Evolutionary conservation across 2,797 vertebrate species (phyloP).

Genomic region (Siniperca undulata): DNA sequence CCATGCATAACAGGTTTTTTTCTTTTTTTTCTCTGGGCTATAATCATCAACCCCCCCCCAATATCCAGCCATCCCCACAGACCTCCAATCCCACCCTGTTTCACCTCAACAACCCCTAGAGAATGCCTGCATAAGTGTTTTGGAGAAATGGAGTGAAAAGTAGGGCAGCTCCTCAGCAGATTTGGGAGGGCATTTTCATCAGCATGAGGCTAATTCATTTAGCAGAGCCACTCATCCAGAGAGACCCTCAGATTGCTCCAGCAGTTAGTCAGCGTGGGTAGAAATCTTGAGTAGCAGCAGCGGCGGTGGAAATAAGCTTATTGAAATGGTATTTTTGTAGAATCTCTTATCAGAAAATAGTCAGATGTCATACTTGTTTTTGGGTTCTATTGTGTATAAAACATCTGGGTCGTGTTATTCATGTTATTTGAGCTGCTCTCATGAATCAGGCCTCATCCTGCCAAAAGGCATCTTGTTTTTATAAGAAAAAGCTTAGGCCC

Average conservation of each 20-base stretch:
- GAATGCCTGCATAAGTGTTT: conserved; percentile 37
- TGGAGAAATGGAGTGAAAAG: conserved; percentile 63
- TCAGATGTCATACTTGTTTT: conserved; percentile 3
- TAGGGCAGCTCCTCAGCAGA: conserved; percentile 72
- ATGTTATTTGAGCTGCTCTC: conserved; percentile 52
- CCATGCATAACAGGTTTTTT: not conserved
- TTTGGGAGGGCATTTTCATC: conserved; percentile 72
- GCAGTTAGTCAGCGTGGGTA: conserved; percentile 34
- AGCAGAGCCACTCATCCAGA: conserved; percentile 62
- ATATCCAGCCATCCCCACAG: conserved; percentile 7
- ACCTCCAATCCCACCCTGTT: conserved; percentile 22
- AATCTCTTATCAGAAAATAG: conserved; percentile 27
- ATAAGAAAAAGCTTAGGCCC: conserved; percentile 14
- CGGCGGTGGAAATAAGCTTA: conserved; percentile 3
- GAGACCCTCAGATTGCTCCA: conserved; percentile 57
- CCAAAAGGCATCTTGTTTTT: conserved; percentile 52
- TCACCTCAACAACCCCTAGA: conserved; percentile 43
- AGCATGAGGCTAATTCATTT: conserved; percentile 72
- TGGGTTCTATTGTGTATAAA: conserved; percentile 3
- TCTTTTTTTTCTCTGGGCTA: too few species aligned
- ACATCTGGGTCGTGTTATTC: conserved; percentile 59
- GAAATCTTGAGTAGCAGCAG: conserved; percentile 32
- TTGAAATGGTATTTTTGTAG: conserved; percentile 19
- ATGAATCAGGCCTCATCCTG: conserved; percentile 43
- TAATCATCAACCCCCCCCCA: not conserved